Percentiles rank a stretch among this genome's conserved stretches.
Conservation (phyloP, 1,140 invertebrate species). For the Batillaria attramentaria region DNA sequence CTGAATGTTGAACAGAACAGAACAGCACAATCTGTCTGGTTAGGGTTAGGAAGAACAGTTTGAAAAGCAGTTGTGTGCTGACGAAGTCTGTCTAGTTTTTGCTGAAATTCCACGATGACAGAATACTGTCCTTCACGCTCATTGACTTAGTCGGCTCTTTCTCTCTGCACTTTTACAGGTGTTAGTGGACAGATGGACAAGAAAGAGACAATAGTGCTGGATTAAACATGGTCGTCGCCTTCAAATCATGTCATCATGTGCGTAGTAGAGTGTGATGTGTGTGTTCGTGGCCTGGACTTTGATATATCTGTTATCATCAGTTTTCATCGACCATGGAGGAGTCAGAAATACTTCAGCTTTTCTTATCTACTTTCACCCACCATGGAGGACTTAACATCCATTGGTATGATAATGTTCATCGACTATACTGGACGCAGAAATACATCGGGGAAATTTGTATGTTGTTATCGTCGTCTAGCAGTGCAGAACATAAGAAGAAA, state of each 20-base stretch:
- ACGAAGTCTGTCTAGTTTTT: not conserved
- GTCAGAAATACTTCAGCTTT: not conserved
- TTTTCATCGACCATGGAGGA: not conserved
- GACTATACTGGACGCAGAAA: too few relatives aligned
- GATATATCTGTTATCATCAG: not conserved
- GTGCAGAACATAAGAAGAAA: too few relatives aligned
- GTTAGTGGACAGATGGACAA: not conserved
- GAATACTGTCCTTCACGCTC: not conserved
- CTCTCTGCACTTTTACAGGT: not conserved
- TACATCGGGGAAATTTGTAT: too few relatives aligned
- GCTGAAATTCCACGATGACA: not conserved
- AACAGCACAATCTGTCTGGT: not conserved
- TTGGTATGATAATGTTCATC: not conserved
- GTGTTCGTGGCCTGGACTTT: not conserved
- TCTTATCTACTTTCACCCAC: too few relatives aligned
- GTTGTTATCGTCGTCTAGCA: too few relatives aligned
- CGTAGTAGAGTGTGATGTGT: not conserved
- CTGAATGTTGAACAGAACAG: not conserved
- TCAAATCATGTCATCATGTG: too few relatives aligned
- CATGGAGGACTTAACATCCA: not conserved
- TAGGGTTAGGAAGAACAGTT: not conserved
- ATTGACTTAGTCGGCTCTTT: not conserved
- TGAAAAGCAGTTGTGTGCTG: not conserved
- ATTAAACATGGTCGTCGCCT: not conserved
- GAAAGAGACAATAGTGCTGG: constrained; percentile 22